phyloP scores from a whole-genome alignment of 2,888 invertebrate genomes.

The Prosapia bicincta region DNA sequence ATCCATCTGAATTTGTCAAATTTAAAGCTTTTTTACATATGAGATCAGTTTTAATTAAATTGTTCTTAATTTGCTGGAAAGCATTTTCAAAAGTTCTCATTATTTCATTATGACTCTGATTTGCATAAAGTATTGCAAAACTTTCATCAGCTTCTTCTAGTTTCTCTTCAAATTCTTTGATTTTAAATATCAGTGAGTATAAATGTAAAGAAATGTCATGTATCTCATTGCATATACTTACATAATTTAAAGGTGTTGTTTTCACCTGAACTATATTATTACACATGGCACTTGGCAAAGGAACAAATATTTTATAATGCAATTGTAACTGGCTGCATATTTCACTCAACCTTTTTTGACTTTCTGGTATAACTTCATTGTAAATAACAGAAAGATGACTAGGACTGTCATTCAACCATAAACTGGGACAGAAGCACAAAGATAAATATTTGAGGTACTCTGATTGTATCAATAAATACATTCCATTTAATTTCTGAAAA shows the following conservation, averaged over 20 bases:
- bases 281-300: neutral
- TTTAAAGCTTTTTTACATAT: neutral
- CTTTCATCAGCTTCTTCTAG: neutral
- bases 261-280: neutral
- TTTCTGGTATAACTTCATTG: neutral
- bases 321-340: neutral
- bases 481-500: neutral
- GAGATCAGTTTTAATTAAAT: neutral
- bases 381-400: neutral
- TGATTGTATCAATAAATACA: neutral
- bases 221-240: neutral
- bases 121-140: neutral
- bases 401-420: neutral
- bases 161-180: neutral
- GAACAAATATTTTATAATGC: neutral
- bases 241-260: neutral
- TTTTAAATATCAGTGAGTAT: neutral
- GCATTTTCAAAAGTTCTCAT: neutral
- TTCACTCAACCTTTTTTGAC: neutral
- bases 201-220: neutral
- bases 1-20: neutral
- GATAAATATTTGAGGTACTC: neutral
- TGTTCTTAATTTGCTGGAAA: neutral
- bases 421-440: neutral
- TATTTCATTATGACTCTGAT: neutral